Base-by-base conservation (phyloP, 2,888 invertebrate species). In the Pelosia muscerda region DNA sequence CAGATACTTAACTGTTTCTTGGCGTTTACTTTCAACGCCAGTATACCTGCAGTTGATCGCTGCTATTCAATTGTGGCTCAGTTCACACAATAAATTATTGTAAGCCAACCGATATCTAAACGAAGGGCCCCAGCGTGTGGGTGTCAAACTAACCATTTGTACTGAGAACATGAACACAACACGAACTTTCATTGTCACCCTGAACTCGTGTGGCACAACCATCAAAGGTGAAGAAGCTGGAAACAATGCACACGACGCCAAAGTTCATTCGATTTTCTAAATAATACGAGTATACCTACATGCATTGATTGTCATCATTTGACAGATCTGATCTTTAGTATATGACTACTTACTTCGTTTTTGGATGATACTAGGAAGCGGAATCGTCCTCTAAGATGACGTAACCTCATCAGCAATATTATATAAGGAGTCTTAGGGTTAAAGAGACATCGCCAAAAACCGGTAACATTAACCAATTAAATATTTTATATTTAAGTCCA, bases 401-500 rank as follows among this genome's bases (percentile, higher is more conserved):
- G 75, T 69, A 73, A 78, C 15, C 62, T 66, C 31, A 72, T 71
- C 66, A 66, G 63, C 63, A 61, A 71, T 69, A 69, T 74, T 76
- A 74, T 62, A 75, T 69, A 74, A 71, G 66, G 71, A 71, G 66
- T 64, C 65, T 71, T 67, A 78, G 79, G 76, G 73, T 78, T 80
- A 78, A 76, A 75, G 77, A 76, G 72, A 76, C 72, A 71, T 82
- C 76, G 81, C 79, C 80, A 77, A 82, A 85, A 87, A 86, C 85
- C 85, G 81, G 87, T 84, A 79, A 81, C 77, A 80, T 83, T 77
- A 77, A 82, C 87, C 84, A 87, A 87, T 89, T 86, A 89, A 86
- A 86, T 82, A 84, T 84, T 85, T 80, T 81, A 83, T 84, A 84
- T 85, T 81, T 84, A 81, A 80, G 83, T 80, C 79, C 79, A 81